Base-by-base conservation (phyloP, 2,113 vertebrate genomes). In the Syngnathus typhle region DNA sequence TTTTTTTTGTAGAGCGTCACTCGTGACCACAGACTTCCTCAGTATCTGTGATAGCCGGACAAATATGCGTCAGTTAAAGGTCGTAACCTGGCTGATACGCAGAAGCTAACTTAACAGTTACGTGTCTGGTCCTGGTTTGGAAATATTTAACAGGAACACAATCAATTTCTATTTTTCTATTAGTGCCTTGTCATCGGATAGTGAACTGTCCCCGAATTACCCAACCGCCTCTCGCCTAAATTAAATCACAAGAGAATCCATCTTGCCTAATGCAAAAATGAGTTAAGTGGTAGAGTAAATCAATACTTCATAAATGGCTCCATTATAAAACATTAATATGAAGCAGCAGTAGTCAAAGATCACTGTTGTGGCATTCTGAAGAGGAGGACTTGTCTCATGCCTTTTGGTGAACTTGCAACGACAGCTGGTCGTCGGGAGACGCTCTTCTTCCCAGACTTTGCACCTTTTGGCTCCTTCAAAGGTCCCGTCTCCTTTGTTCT, bases 401-500 rank as follows among this genome's bases (percentile, higher is more conserved):
- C 82, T 80, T 82, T 85, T 84, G 80, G 72, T 67, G 43, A 44
- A 72, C 79, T 73, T 74, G 70, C 68, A 72, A 79, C 78, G 75
- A 82, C 71, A 75, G 67, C 58, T 44, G 74, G 65, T 65, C 68
- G 68, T n/a, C 74, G 68, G 62, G 49, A 80, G 44, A 81, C 69
- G 61, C 52, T 68, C 65, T 77, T 68, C 72, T 67, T 67, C 59
- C 55, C 64, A 60, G 55, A 79, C 77, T 73, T 68, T 67, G 76
- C 58, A 60, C 81, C 84, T 83, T 84, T 86, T 89, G 88, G 75
- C 15, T 54, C 77, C 83, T 84, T 91, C 88, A 91, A 90, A 90
- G 86, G 72, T 70, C 71, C 65, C 46, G 51, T 7, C 64, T 64
- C 60, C 79, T 87, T 85, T 90, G 85, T 89, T 84, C 74, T 80